These are phyloP conservation scores for Pristionchus maxplancki DNA, from an alignment of 2,888 invertebrate species.

Conservation along the genomic window DNA sequence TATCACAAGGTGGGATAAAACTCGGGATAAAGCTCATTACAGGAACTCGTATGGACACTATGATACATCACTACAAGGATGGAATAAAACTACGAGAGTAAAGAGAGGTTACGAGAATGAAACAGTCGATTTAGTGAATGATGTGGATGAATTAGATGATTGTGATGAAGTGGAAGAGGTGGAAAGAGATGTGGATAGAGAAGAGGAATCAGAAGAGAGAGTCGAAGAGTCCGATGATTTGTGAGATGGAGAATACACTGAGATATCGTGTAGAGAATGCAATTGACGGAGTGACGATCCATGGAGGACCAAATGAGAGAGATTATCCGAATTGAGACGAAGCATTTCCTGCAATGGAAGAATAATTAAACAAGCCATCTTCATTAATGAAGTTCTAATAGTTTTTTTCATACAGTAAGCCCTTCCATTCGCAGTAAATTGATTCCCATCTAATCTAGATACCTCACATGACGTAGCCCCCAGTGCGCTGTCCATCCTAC, in stretches of 20 bases:
- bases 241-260: background rate
- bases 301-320: slow-evolving; percentile 65
- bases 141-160: slow-evolving; percentile 13
- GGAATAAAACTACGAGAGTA: background rate
- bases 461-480: background rate
- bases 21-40: slow-evolving; percentile 32
- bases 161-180: background rate
- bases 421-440: background rate
- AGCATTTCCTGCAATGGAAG: slow-evolving; percentile 59
- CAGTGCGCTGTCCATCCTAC: background rate
- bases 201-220: background rate
- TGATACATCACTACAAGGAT: background rate
- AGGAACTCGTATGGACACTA: background rate
- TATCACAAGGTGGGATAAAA: slow-evolving; percentile 21
- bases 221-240: background rate
- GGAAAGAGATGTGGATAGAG: background rate
- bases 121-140: slow-evolving; percentile 19
- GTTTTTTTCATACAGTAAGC: background rate
- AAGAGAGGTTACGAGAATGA: slow-evolving; percentile 15
- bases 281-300: slow-evolving; percentile 63
- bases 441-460: background rate
- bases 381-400: too few species aligned
- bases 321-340: slow-evolving; percentile 64
- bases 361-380: background rate
- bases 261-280: slow-evolving; percentile 23